phyloP scores from a whole-genome alignment of 2,888 invertebrate genomes.

The Drosophila mettleri region DNA sequence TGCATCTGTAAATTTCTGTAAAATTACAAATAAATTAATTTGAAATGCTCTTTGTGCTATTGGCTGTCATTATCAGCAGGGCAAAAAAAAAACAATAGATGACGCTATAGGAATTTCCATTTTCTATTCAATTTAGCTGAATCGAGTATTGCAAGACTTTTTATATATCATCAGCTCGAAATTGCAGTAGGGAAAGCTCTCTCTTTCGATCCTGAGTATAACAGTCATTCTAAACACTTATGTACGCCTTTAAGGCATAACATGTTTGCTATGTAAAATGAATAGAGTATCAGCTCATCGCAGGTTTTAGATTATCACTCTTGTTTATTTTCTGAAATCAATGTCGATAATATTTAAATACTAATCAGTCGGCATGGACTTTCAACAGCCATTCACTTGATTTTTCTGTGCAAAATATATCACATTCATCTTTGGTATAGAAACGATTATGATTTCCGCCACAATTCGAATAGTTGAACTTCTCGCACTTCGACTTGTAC shows the following conservation, averaged over 20 bases:
- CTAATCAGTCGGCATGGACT: accelerated
- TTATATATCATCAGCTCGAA: not conserved
- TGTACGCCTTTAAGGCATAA: too few species aligned
- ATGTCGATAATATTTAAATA: not conserved
- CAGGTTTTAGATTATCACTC: too few species aligned
- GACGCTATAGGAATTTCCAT: not conserved
- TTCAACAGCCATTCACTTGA: not conserved
- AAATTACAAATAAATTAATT: not conserved
- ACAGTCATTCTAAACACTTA: too few species aligned
- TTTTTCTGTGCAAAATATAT: conserved; percentile 7
- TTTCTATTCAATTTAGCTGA: not conserved
- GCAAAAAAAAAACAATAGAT: not conserved
- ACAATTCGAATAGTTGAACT: conserved; percentile 12
- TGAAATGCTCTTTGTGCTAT: not conserved
- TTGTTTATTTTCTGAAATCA: not conserved
- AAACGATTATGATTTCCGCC: conserved; percentile 16
- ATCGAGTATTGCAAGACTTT: not conserved
- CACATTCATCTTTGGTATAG: conserved; percentile 9
- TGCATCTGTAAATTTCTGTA: conserved; percentile 48
- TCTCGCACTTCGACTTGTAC: conserved; percentile 3
- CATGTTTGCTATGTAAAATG: too few species aligned
- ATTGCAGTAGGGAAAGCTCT: too few species aligned
- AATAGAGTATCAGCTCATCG: too few species aligned
- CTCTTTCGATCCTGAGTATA: too few species aligned
- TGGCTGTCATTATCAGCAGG: not conserved